phyloP scores from a whole-genome alignment of 2,113 vertebrate genomes.

The Ptilonorhynchus violaceus region DNA sequence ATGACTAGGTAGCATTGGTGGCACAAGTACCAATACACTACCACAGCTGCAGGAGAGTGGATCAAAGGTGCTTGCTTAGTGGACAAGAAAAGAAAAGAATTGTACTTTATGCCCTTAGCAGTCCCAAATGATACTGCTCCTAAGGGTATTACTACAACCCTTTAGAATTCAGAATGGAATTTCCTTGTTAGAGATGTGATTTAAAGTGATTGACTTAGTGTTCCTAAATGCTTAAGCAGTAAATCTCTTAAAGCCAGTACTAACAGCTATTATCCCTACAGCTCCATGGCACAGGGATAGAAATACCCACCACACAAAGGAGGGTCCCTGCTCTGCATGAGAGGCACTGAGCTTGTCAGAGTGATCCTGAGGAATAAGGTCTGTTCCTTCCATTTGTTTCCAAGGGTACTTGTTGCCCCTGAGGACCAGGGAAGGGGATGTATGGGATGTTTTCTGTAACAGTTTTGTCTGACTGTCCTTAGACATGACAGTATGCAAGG shows the following conservation, averaged over 20 bases:
- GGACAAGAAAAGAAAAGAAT: background rate
- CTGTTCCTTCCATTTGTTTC: background rate
- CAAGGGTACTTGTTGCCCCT: background rate
- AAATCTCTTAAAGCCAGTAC: background rate
- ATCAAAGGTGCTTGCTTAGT: background rate
- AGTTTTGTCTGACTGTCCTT: background rate
- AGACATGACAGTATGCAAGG: background rate
- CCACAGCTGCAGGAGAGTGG: background rate
- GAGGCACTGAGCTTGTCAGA: background rate
- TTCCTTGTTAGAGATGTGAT: background rate
- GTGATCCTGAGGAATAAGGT: background rate
- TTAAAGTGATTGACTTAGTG: background rate
- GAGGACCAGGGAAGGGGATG: background rate
- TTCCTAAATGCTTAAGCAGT: background rate
- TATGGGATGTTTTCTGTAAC: background rate
- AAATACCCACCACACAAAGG: background rate
- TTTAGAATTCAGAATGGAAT: background rate
- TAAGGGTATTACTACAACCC: background rate
- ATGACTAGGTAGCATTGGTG: background rate
- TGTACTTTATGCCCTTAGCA: background rate
- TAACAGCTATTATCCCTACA: background rate
- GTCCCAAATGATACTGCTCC: background rate
- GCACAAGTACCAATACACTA: background rate
- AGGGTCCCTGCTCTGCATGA: background rate
- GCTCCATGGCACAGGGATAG: fast-evolving